Percentiles rank a stretch among this genome's conserved stretches.
phyloP scores from a whole-genome alignment of 2,888 invertebrate genomes.

The Beris chalybata region DNA sequence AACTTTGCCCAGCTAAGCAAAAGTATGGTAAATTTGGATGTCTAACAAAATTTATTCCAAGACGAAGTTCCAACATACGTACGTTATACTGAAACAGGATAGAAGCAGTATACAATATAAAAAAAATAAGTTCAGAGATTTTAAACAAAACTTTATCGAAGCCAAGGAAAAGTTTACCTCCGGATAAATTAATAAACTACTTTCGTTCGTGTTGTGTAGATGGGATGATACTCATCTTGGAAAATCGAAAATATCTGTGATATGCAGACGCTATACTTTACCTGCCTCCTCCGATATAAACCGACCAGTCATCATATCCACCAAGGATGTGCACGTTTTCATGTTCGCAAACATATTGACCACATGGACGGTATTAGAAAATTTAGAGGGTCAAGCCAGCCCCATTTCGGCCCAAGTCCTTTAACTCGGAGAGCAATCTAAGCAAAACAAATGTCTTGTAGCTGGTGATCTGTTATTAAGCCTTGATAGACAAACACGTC shows the following conservation, averaged over 20 bases:
- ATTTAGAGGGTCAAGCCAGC: neutral
- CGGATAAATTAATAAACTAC: constrained; percentile 32
- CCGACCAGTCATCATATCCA: too few relatives aligned
- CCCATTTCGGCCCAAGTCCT: neutral
- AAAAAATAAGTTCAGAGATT: constrained; percentile 12
- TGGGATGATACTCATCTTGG: too few relatives aligned
- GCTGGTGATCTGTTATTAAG: neutral
- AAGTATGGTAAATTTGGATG: too few relatives aligned
- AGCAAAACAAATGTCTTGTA: constrained; percentile 13
- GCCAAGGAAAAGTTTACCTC: constrained; percentile 33
- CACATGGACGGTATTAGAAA: constrained; percentile 6
- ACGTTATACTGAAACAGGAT: neutral
- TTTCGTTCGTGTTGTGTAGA: neutral
- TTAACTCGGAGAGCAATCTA: constrained; percentile 7
- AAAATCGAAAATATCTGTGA: too few relatives aligned
- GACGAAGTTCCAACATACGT: constrained; percentile 1
- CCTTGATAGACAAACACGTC: neutral
- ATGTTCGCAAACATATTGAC: constrained; percentile 5
- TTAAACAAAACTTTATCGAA: constrained; percentile 27
- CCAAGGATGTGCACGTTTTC: too few relatives aligned
- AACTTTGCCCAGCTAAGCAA: too few relatives aligned
- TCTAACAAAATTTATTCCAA: too few relatives aligned
- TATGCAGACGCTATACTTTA: too few relatives aligned
- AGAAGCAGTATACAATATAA: constrained; percentile 3
- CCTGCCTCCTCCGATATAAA: too few relatives aligned